Conservation (phyloP, 2,888 invertebrate species). For the Perdita meconis region DNA sequence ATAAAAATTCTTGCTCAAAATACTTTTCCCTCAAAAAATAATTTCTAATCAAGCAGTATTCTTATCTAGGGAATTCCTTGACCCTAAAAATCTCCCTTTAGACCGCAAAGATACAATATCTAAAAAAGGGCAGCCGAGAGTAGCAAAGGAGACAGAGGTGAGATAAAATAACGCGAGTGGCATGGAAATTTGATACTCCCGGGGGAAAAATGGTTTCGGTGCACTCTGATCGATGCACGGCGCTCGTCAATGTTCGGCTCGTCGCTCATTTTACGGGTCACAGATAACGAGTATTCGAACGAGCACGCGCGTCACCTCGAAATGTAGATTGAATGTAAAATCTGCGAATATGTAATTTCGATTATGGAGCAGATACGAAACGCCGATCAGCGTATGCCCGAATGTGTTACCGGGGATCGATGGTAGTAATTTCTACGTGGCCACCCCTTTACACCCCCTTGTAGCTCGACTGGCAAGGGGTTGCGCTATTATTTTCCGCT, state of each 20-base stretch:
- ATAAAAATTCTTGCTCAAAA: neutral
- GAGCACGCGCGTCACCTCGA: constrained; percentile 34
- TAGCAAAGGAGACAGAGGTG: neutral
- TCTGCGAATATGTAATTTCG: constrained; percentile 58
- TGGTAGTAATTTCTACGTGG: constrained; percentile 57
- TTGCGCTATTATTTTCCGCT: constrained; percentile 47
- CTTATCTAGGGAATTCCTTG: neutral
- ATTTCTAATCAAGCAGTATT: neutral
- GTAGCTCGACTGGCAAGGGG: constrained; percentile 15
- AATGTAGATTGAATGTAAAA: constrained; percentile 65
- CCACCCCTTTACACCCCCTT: constrained; percentile 25
- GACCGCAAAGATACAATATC: neutral
- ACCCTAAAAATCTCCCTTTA: neutral
- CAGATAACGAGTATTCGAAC: constrained; percentile 54
- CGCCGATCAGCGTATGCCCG: constrained; percentile 55
- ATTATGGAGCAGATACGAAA: constrained; percentile 50
- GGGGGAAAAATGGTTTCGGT: constrained; percentile 14
- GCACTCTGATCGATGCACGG: constrained; percentile 50
- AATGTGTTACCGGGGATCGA: constrained; percentile 46
- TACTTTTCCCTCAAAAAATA: neutral
- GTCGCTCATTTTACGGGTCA: constrained; percentile 58
- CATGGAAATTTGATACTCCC: constrained; percentile 28
- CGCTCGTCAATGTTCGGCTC: constrained; percentile 42
- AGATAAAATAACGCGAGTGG: neutral
- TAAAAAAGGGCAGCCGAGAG: no score